Base-by-base conservation (phyloP, 2,888 invertebrate genomes). In the Apotomis capreana region DNA sequence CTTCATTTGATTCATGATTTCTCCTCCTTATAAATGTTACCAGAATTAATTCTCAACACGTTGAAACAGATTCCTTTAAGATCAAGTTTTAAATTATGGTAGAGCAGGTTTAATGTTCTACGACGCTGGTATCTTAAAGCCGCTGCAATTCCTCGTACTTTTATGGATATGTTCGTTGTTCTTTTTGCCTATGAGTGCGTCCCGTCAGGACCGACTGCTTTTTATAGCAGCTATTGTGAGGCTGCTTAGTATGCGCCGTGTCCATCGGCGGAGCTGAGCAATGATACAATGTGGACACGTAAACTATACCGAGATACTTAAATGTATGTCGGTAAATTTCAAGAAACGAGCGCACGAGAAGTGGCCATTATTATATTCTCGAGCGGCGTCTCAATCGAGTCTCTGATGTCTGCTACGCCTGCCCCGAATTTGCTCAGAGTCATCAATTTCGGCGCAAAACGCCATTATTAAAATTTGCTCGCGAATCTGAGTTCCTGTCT, bases 161-260 rank as follows among this genome's bases (percentile, higher is more conserved):
- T 69, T 73, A 69, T 70, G 62, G 74, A 68, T 61, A n/a, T 67
- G 71, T 60, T 71, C 65, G 68, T 62, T 68, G 77, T 80, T 76
- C 78, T 79, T 75, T 64, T 68, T 74, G 77, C 74, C 79, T 77
- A 77, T 83, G 80, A 83, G 83, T 83, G 70, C 73, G 69, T 77
- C 74, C 76, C 75, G 77, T 80, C 78, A 78, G 78, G 79, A 77
- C 80, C 79, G 78, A 80, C 80, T 79, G 79, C 80, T 86, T 89
- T 88, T 88, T 88, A 84, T 84, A 84, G 82, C 74, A 74, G 82
- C 84, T 84, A 87, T 89, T 85, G 85, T 86, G 80, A 79, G 76
- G 72, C 83, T 87, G 83, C 78, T 89, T 87, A 85, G 87, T 89
- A 89, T 89, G 86, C 87, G 78, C 75, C 78, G 80, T 80, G 83